phyloP scores from a whole-genome alignment of 2,797 vertebrate genomes.

The Pampus argenteus region DNA sequence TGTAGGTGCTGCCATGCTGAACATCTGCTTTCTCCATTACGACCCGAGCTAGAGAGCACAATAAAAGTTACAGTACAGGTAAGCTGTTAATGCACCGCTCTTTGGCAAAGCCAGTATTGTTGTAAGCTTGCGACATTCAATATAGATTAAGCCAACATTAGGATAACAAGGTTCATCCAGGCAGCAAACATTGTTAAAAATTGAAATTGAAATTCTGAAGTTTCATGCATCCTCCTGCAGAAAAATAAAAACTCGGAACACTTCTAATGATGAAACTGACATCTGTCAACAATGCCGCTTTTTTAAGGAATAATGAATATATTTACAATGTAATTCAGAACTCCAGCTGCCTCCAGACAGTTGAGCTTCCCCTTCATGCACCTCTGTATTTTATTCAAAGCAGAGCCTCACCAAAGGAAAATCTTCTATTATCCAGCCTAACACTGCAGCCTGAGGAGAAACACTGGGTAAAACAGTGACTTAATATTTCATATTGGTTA shows the following conservation, averaged over 20 bases:
- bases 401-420: slow-evolving; percentile 83
- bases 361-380: slow-evolving; percentile 83
- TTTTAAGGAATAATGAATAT: slow-evolving; percentile 82
- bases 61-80: slow-evolving; percentile 73
- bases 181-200: slow-evolving; percentile 76
- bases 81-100: slow-evolving; percentile 49
- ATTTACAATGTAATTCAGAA: slow-evolving; percentile 83
- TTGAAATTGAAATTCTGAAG: slow-evolving; percentile 68
- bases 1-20: slow-evolving; percentile 55
- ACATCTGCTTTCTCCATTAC: slow-evolving; percentile 77
- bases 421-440: slow-evolving; percentile 85
- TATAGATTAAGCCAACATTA: slow-evolving; percentile 63
- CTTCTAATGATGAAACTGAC: slow-evolving; percentile 80
- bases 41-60: slow-evolving; percentile 57
- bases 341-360: slow-evolving; percentile 81
- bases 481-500: slow-evolving; percentile 87
- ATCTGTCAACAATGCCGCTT: slow-evolving; percentile 82
- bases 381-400: slow-evolving; percentile 86
- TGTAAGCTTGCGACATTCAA: slow-evolving; percentile 55
- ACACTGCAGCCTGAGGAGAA: slow-evolving; percentile 84
- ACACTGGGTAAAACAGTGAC: slow-evolving; percentile 85
- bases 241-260: slow-evolving; percentile 69
- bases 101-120: slow-evolving; percentile 24
- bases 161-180: slow-evolving; percentile 59
- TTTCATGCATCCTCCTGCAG: slow-evolving; percentile 61